Conservation (phyloP, 37 sponge, comb jelly and placozoan genomes). For the Diacarnus erythraeanus region DNA sequence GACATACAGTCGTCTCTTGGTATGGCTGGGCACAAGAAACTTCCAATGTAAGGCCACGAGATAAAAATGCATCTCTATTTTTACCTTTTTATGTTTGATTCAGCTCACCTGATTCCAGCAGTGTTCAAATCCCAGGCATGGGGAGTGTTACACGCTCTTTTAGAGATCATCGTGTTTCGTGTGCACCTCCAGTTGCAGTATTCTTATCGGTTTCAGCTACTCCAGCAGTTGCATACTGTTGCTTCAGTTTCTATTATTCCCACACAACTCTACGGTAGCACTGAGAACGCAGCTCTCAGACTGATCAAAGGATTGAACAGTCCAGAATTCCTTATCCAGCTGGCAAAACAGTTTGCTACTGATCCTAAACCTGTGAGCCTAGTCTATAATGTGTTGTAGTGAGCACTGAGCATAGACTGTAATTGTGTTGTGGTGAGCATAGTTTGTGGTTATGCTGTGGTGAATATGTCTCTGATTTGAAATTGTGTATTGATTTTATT, state of each 20-base stretch:
- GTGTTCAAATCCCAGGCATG: slow-evolving; percentile 65
- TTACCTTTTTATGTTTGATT: not conserved
- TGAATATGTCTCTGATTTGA: too few species aligned
- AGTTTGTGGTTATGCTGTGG: too few species aligned
- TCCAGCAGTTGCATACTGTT: slow-evolving; percentile 62
- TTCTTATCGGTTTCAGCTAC: slow-evolving; percentile 48
- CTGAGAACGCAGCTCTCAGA: slow-evolving; percentile 60
- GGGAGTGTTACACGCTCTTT: slow-evolving; percentile 62
- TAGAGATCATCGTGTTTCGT: slow-evolving; percentile 72
- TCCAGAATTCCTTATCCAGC: slow-evolving; percentile 57
- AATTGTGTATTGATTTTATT: not conserved
- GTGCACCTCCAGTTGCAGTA: slow-evolving; percentile 69
- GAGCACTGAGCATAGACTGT: too few species aligned
- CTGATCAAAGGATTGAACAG: slow-evolving; percentile 47
- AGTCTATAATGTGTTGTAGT: too few species aligned
- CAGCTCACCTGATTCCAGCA: slow-evolving; percentile 66
- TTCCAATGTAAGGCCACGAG: slow-evolving; percentile 43
- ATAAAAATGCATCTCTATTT: not conserved
- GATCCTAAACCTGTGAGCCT: slow-evolving; percentile 62
- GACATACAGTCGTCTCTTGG: slow-evolving; percentile 53
- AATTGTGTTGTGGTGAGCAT: too few species aligned
- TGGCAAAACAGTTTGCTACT: slow-evolving; percentile 46
- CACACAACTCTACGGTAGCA: slow-evolving; percentile 54
- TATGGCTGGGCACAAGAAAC: slow-evolving; percentile 66
- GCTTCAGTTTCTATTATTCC: slow-evolving; percentile 65